Evolutionary conservation across 2,888 invertebrate species (phyloP).

Genomic region (Neria commutata): DNA sequence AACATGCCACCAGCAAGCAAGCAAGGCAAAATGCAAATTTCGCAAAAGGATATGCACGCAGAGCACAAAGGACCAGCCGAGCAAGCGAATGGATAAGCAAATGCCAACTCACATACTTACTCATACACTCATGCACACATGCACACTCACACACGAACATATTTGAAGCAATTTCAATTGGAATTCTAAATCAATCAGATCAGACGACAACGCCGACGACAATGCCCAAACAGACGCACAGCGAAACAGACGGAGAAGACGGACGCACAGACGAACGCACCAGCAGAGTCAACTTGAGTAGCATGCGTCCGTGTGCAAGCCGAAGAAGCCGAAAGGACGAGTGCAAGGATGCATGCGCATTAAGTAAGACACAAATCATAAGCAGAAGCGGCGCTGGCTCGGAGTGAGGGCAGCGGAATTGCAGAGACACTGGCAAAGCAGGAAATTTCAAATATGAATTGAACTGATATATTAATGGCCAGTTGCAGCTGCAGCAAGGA

Average conservation of each 20-base stretch:
- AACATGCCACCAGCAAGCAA: neutral
- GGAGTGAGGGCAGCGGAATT: conserved; percentile 22
- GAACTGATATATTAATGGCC: conserved; percentile 60
- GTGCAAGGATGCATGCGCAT: conserved; percentile 34
- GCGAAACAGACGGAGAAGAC: conserved; percentile 14
- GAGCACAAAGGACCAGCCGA: conserved; percentile 10
- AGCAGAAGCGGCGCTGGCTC: conserved; percentile 37
- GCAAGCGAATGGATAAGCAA: conserved; percentile 1
- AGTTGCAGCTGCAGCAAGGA: conserved; percentile 40
- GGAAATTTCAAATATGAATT: conserved; percentile 58
- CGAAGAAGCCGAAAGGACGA: conserved; percentile 6
- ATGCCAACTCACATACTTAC: neutral
- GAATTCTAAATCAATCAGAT: conserved; percentile 61
- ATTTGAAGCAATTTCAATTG: conserved; percentile 59
- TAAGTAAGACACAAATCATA: conserved; percentile 58
- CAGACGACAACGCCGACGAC: conserved; percentile 37
- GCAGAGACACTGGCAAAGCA: conserved; percentile 40
- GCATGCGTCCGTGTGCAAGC: conserved; percentile 1
- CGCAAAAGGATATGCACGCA: conserved; percentile 45
- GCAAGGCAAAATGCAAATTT: conserved; percentile 57
- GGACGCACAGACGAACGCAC: neutral
- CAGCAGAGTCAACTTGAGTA: neutral
- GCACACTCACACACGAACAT: conserved; percentile 44
- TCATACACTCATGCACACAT: too few species aligned
- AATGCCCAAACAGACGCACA: conserved; percentile 18